phyloP scores from a whole-genome alignment of 2,888 invertebrate genomes.

The Drosophila neutralis region DNA sequence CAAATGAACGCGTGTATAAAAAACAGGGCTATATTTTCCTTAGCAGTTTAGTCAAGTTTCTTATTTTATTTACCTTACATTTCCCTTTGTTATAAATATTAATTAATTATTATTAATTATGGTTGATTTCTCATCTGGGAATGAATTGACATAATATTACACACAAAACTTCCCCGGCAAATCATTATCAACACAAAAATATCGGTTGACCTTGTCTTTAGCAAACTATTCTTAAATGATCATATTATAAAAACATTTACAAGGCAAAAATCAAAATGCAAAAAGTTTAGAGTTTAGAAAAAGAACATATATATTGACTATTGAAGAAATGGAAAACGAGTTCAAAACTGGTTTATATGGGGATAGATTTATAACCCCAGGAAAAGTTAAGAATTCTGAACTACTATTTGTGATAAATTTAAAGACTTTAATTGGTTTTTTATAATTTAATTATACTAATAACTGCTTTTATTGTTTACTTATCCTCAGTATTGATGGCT shows the following conservation, averaged over 20 bases:
- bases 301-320: too few relatives aligned
- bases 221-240: too few relatives aligned
- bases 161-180: neutral
- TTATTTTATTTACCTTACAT: constrained; percentile 13
- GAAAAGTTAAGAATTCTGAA: too few relatives aligned
- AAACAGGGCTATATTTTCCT: constrained; percentile 10
- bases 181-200: too few relatives aligned
- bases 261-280: neutral
- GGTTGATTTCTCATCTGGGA: neutral
- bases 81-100: constrained; percentile 18
- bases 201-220: too few relatives aligned
- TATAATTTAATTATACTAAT: neutral
- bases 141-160: neutral
- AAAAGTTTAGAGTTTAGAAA: neutral
- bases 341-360: neutral
- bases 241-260: too few relatives aligned
- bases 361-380: too few relatives aligned
- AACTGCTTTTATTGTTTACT: neutral
- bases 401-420: neutral
- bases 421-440: neutral
- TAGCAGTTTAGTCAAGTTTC: constrained; percentile 27
- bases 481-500: neutral
- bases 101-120: too few relatives aligned
- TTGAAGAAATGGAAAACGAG: neutral
- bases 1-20: constrained; percentile 33